phyloP scores from a whole-genome alignment of 2,888 invertebrate species.

The Epinotia bilunana region DNA sequence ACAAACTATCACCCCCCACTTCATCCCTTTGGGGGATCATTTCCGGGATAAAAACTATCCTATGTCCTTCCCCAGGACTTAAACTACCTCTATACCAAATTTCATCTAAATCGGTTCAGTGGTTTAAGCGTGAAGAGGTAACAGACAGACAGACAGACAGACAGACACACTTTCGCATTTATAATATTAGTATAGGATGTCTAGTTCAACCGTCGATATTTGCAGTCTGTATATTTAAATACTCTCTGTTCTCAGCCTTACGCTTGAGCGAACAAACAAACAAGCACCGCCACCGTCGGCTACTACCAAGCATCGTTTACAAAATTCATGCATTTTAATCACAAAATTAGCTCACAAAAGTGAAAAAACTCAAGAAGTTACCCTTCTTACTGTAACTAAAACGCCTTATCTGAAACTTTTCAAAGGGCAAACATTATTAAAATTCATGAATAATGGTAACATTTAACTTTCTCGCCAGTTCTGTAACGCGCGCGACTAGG shows the following conservation, averaged over 20 bases:
- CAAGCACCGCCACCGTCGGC: not conserved
- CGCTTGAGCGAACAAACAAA: not conserved
- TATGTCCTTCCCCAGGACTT: too few relatives aligned
- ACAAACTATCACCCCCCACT: too few relatives aligned
- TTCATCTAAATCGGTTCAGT: too few relatives aligned
- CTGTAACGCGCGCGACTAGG: conserved; percentile 14
- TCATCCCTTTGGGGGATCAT: too few relatives aligned
- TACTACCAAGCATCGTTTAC: not conserved
- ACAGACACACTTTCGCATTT: too few relatives aligned
- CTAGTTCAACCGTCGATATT: not conserved
- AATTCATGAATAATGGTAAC: conserved; percentile 36
- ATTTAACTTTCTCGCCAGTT: conserved; percentile 31
- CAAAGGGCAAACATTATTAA: conserved; percentile 29
- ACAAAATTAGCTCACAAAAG: conserved; percentile 16
- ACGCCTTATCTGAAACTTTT: conserved; percentile 18
- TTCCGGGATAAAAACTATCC: too few relatives aligned
- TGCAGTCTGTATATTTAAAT: not conserved
- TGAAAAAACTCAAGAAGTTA: conserved; percentile 25
- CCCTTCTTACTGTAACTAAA: conserved; percentile 14
- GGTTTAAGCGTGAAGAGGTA: too few relatives aligned
- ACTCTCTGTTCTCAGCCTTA: not conserved
- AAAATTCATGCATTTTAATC: conserved; percentile 37
- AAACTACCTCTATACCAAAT: too few relatives aligned
- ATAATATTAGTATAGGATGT: too few relatives aligned
- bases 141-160: too few relatives aligned